Evolutionary conservation across 2,888 invertebrate genomes (phyloP).

Genomic region (Dastarcus helophoroides): DNA sequence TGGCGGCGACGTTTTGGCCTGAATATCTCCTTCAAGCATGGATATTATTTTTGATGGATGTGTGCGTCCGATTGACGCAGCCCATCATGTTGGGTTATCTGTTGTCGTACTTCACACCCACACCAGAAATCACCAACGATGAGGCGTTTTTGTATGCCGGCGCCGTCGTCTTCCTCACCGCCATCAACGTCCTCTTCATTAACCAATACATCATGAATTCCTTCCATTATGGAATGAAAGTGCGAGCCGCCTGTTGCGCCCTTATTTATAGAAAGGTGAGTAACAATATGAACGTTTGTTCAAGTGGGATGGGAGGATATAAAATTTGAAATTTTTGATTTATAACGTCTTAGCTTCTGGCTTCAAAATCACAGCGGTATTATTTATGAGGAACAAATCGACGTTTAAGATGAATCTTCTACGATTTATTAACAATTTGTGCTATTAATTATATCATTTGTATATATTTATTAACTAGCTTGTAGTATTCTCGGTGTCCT

Average conservation of each 20-base stretch:
- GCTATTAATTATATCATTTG: too few species aligned
- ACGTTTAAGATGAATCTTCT: too few species aligned
- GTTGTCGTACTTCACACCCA: slow-evolving; percentile 52
- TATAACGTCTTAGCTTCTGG: too few species aligned
- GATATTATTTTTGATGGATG: slow-evolving; percentile 48
- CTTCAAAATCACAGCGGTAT: too few species aligned
- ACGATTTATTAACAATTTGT: too few species aligned
- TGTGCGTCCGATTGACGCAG: slow-evolving; percentile 48
- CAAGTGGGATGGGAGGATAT: too few species aligned
- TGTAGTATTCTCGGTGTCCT: too few species aligned
- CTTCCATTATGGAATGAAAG: slow-evolving; percentile 68
- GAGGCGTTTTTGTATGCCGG: slow-evolving; percentile 54
- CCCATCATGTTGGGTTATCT: slow-evolving; percentile 55
- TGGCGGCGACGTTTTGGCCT: slow-evolving; percentile 56
- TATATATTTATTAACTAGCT: too few species aligned
- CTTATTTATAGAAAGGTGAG: slow-evolving; percentile 76
- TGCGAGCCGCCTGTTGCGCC: slow-evolving; percentile 71
- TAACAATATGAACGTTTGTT: too few species aligned
- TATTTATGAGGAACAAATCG: too few species aligned
- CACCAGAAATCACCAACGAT: slow-evolving; percentile 36
- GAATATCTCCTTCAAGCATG: slow-evolving; percentile 52
- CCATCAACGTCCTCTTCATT: slow-evolving; percentile 46
- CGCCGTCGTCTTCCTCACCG: slow-evolving; percentile 44
- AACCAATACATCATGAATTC: slow-evolving; percentile 57
- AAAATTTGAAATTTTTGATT: too few species aligned